A percentile compares a stretch with the other conserved stretches of the same genome.
These are phyloP conservation scores for Daphoenositta chrysoptera DNA, from an alignment of 2,113 vertebrate genomes.

Conservation along the genomic window DNA sequence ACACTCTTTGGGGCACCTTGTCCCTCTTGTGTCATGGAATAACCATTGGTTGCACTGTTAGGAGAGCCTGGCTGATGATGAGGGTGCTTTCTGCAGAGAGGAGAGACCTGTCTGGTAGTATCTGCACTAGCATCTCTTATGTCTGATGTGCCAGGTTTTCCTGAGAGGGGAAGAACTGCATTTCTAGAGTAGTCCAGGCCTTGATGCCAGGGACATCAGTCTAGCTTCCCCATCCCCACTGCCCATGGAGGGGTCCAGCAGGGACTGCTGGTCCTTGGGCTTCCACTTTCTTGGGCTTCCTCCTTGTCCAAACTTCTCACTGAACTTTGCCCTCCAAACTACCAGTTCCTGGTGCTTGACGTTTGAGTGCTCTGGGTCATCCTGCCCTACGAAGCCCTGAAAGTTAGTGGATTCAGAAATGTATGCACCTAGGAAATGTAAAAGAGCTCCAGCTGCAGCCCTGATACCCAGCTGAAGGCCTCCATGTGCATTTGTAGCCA, in stretches of 20 bases:
- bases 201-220: neutral
- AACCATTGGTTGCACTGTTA: accelerated
- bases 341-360: neutral
- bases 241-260: accelerated
- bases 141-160: accelerated
- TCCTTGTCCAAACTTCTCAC: neutral
- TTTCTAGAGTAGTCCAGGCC: neutral
- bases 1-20: neutral
- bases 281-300: neutral
- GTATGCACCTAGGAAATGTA: neutral
- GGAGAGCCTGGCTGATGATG: neutral
- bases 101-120: neutral
- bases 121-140: accelerated
- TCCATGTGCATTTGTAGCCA: accelerated
- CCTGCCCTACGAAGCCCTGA: neutral
- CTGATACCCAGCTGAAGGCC: neutral
- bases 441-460: neutral
- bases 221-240: neutral
- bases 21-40: neutral
- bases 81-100: neutral
- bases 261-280: neutral
- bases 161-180: neutral
- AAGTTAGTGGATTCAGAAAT: neutral
- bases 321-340: neutral
- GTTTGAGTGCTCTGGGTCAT: neutral